phyloP scores from a whole-genome alignment of 2,888 invertebrate genomes.

The Drosophila limbata region DNA sequence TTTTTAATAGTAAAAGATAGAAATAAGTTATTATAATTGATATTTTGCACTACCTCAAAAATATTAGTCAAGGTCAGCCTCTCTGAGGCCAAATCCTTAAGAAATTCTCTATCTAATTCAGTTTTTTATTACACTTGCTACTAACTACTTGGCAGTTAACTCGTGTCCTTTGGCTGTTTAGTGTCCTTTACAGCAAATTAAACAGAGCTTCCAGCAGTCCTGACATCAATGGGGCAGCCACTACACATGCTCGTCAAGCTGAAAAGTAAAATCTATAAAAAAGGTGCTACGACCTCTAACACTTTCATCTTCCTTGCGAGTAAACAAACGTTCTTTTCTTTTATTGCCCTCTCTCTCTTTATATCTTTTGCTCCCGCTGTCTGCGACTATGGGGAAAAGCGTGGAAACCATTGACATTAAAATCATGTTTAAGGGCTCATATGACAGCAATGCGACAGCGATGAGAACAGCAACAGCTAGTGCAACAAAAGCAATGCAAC shows the following conservation, averaged over 20 bases:
- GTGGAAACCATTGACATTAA: constrained; percentile 82
- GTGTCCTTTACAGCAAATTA: constrained; percentile 36
- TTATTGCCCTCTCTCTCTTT: constrained; percentile 2
- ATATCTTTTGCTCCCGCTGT: constrained; percentile 8
- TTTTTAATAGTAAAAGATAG: not conserved
- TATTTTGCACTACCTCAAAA: not conserved
- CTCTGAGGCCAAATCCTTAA: not conserved
- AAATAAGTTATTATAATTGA: not conserved
- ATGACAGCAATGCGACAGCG: constrained; percentile 71
- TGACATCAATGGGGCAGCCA: constrained; percentile 31
- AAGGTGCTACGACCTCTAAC: constrained; percentile 68
- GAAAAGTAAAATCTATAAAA: constrained; percentile 62
- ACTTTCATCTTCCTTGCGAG: constrained; percentile 73
- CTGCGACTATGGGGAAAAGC: constrained; percentile 35
- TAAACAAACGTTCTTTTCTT: constrained; percentile 57
- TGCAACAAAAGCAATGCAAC: constrained; percentile 23
- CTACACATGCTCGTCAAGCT: constrained; percentile 24
- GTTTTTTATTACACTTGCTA: constrained; percentile 1
- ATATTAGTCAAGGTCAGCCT: not conserved
- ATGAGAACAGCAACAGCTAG: constrained; percentile 35
- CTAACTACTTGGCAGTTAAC: constrained; percentile 10
- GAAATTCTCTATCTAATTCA: not conserved
- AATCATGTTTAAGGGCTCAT: constrained; percentile 82
- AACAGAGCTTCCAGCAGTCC: constrained; percentile 21
- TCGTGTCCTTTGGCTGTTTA: constrained; percentile 1